These are phyloP conservation scores for Drosophila parvula DNA, from an alignment of 1,140 invertebrate genomes.

Conservation along the genomic window DNA sequence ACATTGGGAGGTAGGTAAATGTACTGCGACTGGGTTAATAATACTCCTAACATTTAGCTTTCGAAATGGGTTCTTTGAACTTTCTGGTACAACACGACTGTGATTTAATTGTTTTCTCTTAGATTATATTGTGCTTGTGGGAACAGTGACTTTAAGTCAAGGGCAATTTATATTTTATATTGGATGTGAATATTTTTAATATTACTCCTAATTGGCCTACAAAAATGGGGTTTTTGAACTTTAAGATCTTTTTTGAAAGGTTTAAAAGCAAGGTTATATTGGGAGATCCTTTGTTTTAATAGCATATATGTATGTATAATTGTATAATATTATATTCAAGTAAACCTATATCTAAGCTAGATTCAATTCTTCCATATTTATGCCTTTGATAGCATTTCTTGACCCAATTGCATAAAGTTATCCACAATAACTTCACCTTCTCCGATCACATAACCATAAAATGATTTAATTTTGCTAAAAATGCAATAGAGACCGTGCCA, in stretches of 20 bases:
- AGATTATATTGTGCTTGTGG: background rate
- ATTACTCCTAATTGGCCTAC: background rate
- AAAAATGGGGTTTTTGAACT: background rate
- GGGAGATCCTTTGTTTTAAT: background rate
- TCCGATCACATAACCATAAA: conserved; percentile 24
- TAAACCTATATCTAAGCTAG: too few species aligned
- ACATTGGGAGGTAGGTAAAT: background rate
- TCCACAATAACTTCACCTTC: conserved; percentile 8
- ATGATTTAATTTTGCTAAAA: conserved; percentile 19
- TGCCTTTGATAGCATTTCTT: background rate
- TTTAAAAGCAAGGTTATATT: background rate
- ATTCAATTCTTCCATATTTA: conserved; percentile 2
- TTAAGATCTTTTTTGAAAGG: background rate
- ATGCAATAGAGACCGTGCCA: conserved; percentile 1
- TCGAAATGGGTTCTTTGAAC: conserved; percentile 9
- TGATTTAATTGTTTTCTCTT: background rate
- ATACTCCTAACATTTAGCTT: background rate
- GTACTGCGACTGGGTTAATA: background rate
- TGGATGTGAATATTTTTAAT: background rate
- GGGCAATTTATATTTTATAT: background rate
- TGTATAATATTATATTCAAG: background rate
- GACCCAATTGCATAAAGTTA: conserved; percentile 12
- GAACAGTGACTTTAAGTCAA: background rate
- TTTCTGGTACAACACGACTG: too few species aligned
- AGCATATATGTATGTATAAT: background rate